Evolutionary conservation across 2,888 invertebrate species (phyloP).

Genomic region (Thera obeliscata): DNA sequence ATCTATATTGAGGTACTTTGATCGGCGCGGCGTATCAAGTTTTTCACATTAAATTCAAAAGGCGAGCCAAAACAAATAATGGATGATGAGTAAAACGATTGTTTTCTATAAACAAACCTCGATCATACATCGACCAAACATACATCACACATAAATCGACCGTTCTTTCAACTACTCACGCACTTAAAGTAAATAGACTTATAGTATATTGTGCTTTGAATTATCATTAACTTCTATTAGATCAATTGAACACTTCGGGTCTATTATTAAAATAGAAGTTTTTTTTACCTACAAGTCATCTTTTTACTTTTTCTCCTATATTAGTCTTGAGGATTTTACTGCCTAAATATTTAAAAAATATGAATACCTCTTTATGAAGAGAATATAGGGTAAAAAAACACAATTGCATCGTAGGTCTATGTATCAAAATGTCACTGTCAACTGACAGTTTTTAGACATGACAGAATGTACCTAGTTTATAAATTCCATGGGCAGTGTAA

Average conservation of each 20-base stretch:
- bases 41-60: not conserved
- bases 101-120: not conserved
- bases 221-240: not conserved
- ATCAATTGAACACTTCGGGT: not conserved
- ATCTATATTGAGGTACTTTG: too few relatives aligned
- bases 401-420: too few relatives aligned
- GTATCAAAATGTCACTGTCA: too few relatives aligned
- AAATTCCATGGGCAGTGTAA: too few relatives aligned
- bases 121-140: too few relatives aligned
- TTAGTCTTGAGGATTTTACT: too few relatives aligned
- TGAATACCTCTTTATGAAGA: too few relatives aligned
- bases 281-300: not conserved
- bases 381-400: too few relatives aligned
- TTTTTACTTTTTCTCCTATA: not conserved
- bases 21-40: not conserved
- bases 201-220: not conserved
- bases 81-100: not conserved
- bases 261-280: not conserved
- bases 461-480: too few relatives aligned
- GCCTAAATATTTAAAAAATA: too few relatives aligned
- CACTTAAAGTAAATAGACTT: not conserved
- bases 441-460: too few relatives aligned
- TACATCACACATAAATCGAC: not conserved
- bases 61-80: constrained; percentile 11
- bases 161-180: constrained; percentile 2